Conservation (phyloP, 2,888 invertebrate genomes). For the Macropis europaea region DNA sequence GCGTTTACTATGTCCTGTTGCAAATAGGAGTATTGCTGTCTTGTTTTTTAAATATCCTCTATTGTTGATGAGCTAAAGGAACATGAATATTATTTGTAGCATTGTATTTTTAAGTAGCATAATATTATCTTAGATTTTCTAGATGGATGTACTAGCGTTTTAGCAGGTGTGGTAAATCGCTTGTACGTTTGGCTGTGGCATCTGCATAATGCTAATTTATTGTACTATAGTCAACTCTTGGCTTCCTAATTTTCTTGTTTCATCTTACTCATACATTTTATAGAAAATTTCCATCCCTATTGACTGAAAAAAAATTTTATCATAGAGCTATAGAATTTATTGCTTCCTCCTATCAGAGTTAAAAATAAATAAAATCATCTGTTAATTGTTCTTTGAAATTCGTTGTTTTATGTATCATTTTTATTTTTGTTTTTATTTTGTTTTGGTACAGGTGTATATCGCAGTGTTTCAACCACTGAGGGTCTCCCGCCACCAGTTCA, state of each 20-base stretch:
- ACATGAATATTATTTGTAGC: constrained; percentile 4
- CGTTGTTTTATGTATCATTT: constrained; percentile 2
- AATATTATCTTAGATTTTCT: constrained; percentile 15
- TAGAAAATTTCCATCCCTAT: no score
- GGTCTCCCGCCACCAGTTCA: constrained; percentile 90
- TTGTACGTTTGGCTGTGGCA: constrained; percentile 47
- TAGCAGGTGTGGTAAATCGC: constrained; percentile 33
- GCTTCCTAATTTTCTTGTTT: background rate
- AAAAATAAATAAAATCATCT: background rate
- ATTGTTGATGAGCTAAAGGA: no score
- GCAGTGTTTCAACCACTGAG: constrained; percentile 91
- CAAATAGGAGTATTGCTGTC: no score
- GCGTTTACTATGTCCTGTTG: no score
- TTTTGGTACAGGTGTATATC: constrained; percentile 85
- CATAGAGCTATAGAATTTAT: no score
- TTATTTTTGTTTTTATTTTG: constrained; percentile 49
- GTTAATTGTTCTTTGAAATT: constrained; percentile 1
- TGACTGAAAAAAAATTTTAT: no score
- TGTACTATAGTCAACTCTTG: no score
- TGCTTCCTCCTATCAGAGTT: no score
- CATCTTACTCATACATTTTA: no score
- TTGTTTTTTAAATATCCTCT: no score
- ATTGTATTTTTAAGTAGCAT: constrained; percentile 8
- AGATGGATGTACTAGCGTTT: constrained; percentile 31
- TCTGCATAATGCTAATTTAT: constrained; percentile 33